These are phyloP conservation scores for Cecidostiba fungosa DNA, from an alignment of 2,888 invertebrate genomes.

Conservation along the genomic window DNA sequence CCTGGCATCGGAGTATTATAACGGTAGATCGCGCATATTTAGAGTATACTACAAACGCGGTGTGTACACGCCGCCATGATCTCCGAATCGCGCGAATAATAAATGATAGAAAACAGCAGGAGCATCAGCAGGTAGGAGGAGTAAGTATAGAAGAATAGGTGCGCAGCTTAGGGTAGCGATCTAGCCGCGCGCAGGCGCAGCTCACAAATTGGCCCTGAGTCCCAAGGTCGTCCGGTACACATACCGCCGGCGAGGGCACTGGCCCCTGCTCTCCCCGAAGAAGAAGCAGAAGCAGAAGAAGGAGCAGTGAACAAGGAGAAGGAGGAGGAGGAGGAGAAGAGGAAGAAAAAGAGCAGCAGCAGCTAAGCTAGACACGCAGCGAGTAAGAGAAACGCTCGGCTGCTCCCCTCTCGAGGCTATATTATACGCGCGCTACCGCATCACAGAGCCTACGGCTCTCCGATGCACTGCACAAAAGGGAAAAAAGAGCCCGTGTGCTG, in stretches of 20 bases:
- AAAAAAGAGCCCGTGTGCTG: constrained; percentile 60
- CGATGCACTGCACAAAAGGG: constrained; percentile 62
- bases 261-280: constrained; percentile 70
- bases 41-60: background rate
- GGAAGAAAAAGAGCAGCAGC: background rate
- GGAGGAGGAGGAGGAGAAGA: background rate
- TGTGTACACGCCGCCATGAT: background rate
- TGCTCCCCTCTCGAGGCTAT: background rate
- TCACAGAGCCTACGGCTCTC: constrained; percentile 64
- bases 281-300: constrained; percentile 46
- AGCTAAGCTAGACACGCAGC: constrained; percentile 21
- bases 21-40: background rate
- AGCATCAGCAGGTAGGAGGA: background rate
- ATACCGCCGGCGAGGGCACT: constrained; percentile 76
- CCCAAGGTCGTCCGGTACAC: constrained; percentile 78
- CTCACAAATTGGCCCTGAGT: constrained; percentile 59
- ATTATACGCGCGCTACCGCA: background rate
- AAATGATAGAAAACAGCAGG: background rate
- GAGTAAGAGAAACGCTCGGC: constrained; percentile 39
- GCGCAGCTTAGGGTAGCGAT: background rate
- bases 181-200: constrained; percentile 15
- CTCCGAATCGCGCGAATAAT: background rate
- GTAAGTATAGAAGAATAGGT: background rate
- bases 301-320: background rate
- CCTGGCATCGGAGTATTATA: background rate